Evolutionary conservation across 2,797 vertebrate species (phyloP), one percentile per base, ranked within the genome.

Genomic region (Mastacembelus armatus): DNA sequence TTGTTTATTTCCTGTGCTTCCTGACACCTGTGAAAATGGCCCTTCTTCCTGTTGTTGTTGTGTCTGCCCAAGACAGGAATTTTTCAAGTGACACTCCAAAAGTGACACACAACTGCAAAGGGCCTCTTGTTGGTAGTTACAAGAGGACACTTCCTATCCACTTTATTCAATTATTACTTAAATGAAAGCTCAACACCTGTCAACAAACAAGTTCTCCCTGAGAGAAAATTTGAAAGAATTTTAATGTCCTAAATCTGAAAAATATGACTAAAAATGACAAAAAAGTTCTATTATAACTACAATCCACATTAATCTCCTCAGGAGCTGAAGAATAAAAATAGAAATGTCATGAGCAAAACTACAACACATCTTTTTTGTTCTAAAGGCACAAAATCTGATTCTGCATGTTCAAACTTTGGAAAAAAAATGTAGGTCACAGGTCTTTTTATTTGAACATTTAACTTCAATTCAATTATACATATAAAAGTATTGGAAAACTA

Each of bases 31-130:
- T 92, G 92, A 94, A 95, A 94, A 93, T 93, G 91, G 88, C 90
- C 96, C 93, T 92, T 94, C 95, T 98, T 98, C 96, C 97, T 97
- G 95, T 95, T 96, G 96, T 96, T 98, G 94, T 98, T 97, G 95
- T 97, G 95, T 96, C 95, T 97, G 85, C 86, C 78, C 86, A 77
- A 94, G 93, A 92, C 89, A 92, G 94, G 92, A 96, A 93, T 95
- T 90, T 83, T 83, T 88, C 85, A 89, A 85, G 90, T 87, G 86
- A 93, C 87, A 91, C 59, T 77, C 74, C n/a, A 82, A 92, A 91
- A 91, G 88, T 86, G 87, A 91, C 82, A 88, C 71, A 67, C 63
- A 61, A 81, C 1, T 56, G 57, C 75, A 47, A 32, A 75, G 36
- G 14, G 47, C 11, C 57, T 56, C 43, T 52, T 52, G 27, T 40